These are phyloP conservation scores for Leucophenga montana DNA, from an alignment of 2,888 invertebrate species.

Conservation along the genomic window DNA sequence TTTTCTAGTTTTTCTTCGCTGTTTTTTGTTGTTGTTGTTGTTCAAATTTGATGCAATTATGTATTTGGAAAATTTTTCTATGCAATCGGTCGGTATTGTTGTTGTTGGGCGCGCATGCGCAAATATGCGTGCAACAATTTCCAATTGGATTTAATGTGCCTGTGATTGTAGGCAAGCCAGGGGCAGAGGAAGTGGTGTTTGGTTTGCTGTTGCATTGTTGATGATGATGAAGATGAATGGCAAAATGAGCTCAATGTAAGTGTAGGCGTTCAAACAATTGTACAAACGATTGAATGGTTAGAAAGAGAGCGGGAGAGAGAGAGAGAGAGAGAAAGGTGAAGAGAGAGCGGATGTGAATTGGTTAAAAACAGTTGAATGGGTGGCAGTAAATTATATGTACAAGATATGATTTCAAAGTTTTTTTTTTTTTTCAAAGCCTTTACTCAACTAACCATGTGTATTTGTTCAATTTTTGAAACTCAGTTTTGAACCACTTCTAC, in stretches of 20 bases:
- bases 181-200: not conserved
- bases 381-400: no score
- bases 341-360: no score
- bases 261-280: no score
- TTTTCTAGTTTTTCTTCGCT: not conserved
- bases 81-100: not conserved
- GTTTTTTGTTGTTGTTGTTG: not conserved
- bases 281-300: not conserved
- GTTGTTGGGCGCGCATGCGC: constrained; percentile 26
- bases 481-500: no score
- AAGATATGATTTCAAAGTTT: no score
- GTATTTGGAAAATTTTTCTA: constrained; percentile 19
- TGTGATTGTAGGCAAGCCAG: not conserved
- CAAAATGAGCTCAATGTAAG: constrained; percentile 16
- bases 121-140: constrained; percentile 28
- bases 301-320: not conserved
- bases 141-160: not conserved
- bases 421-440: no score
- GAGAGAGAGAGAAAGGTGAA: not conserved
- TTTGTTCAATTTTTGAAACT: no score
- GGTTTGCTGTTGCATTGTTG: constrained; percentile 2
- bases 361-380: no score
- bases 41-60: constrained; percentile 21
- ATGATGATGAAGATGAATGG: constrained; percentile 13
- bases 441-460: no score